Percentiles rank a stretch among this genome's conserved stretches.
phyloP scores from a whole-genome alignment of 2,113 vertebrate species.

The Leptobrachium leishanense region DNA sequence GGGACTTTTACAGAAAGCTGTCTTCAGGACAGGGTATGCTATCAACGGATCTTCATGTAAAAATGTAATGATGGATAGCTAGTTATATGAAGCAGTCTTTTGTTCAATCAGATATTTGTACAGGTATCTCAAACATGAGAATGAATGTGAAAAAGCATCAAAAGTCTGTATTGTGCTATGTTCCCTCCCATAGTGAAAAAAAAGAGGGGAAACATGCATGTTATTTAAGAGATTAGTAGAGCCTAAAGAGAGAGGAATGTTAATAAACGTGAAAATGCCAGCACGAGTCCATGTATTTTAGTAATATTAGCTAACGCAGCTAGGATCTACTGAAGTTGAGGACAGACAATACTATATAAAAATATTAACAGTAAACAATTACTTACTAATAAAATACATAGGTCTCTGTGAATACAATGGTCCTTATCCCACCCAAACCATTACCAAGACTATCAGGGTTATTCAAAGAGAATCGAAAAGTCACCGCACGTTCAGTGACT shows the following conservation, averaged over 20 bases:
- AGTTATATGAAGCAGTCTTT: slow-evolving; percentile 37
- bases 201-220: slow-evolving; percentile 31
- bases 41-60: slow-evolving; percentile 41
- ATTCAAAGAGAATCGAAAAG: too few relatives aligned
- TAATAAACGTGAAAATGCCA: slow-evolving; percentile 12
- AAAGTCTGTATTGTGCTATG: slow-evolving; percentile 34
- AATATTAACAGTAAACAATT: too few relatives aligned
- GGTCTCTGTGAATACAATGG: too few relatives aligned
- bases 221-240: slow-evolving; percentile 43
- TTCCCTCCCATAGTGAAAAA: slow-evolving; percentile 22
- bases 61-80: slow-evolving; percentile 29
- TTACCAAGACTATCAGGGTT: too few relatives aligned
- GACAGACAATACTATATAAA: too few relatives aligned
- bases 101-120: slow-evolving; percentile 40
- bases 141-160: slow-evolving; percentile 35
- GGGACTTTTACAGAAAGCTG: not conserved
- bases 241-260: slow-evolving; percentile 30
- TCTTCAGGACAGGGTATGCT: not conserved
- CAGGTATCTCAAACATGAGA: slow-evolving; percentile 41
- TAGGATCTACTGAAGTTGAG: too few relatives aligned
- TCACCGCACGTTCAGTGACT: too few relatives aligned
- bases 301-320: not conserved
- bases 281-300: slow-evolving; percentile 5
- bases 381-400: too few relatives aligned
- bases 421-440: too few relatives aligned